Base-by-base conservation (phyloP, 1,140 invertebrate genomes). In the Spodoptera frugiperda region DNA sequence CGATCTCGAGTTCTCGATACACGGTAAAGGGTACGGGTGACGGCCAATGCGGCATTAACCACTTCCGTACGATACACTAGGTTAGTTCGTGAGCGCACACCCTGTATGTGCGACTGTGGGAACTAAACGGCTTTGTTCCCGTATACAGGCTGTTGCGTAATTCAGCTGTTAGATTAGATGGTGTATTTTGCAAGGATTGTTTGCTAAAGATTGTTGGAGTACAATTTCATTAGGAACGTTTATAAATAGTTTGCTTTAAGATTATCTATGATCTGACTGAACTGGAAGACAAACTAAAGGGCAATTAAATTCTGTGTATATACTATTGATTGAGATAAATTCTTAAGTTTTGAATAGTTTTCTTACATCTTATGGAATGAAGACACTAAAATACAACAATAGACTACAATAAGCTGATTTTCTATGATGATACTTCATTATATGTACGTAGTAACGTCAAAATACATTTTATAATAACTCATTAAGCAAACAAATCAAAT, bases 31-130 rank as follows among this genome's bases (percentile, higher is more conserved):
- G 83, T 89, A 87, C 86, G 89, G 91, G 91, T 93, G 89, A 93
- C 89, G 87, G 83, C 77, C 65, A 19, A 48, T 46, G 75, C 84
- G 84, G 86, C 89, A 86, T 90, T 91, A 88, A 89, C 67, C 84
- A 91, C 91, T 93, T 93, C 91, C 91, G 90, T 84, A 87, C 89
- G 88, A 87, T 88, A 86, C 82, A 88, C 83, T 87, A 80, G 89
- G 89, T 89, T 89, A 92, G 74, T 90, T 91, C 91, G 91, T 93
- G 90, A 89, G 82, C 84, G 84, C 89, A 89, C 91, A 91, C 90
- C 89, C 90, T 88, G 89, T 91, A 86, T 89, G 86, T 89, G 87
- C 82, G 88, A 90, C 89, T 92, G 91, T 93, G 91, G 91, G 91
- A 93, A 93, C 85, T 76, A 75, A 86, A 78, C 83, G 48, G 79